These are phyloP conservation scores for Rhodophaea formosa DNA, from an alignment of 2,888 invertebrate species.

Conservation along the genomic window DNA sequence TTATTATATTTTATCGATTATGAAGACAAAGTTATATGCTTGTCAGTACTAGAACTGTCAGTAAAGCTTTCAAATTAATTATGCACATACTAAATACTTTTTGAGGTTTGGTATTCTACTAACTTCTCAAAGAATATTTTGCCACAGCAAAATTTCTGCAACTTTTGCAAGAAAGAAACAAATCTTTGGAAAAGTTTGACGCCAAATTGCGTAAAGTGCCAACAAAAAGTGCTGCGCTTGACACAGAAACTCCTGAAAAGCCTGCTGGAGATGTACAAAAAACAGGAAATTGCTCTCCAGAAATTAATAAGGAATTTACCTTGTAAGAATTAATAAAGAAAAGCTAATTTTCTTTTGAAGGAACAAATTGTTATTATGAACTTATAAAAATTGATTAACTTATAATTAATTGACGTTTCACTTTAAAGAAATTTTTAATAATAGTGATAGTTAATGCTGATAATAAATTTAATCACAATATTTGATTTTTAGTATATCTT, in stretches of 20 bases:
- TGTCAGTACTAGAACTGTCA: too few species aligned
- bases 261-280: neutral
- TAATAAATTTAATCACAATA: too few species aligned
- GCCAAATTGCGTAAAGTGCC: neutral
- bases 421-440: too few species aligned
- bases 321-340: neutral
- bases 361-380: too few species aligned
- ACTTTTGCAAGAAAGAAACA: neutral
- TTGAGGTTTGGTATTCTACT: neutral
- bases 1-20: too few species aligned
- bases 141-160: neutral
- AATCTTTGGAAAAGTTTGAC: neutral
- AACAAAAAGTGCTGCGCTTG: neutral
- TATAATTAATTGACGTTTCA: too few species aligned
- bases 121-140: neutral
- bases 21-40: too few species aligned
- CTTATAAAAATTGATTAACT: too few species aligned
- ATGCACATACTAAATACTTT: neutral
- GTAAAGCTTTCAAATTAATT: neutral
- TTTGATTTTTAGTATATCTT: too few species aligned
- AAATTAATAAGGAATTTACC: neutral
- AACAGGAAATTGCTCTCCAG: neutral
- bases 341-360: too few species aligned
- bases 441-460: too few species aligned
- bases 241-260: neutral